Conservation (phyloP, 2,113 vertebrate species). For the Microcebus jonahi region DNA sequence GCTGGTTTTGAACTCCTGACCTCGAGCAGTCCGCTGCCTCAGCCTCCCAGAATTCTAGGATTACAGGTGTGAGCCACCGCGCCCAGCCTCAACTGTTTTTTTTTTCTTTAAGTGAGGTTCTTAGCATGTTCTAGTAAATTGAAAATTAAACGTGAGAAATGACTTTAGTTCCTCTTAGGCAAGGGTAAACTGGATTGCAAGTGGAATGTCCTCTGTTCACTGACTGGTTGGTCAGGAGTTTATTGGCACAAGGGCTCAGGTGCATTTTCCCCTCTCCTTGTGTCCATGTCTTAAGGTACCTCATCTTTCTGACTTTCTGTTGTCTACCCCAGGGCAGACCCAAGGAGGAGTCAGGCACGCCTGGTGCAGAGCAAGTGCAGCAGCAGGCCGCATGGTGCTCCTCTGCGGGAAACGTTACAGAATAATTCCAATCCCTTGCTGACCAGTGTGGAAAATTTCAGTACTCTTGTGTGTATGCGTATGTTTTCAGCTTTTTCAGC, state of each 20-base stretch:
- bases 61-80: no score
- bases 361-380: not conserved
- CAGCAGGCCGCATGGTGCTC: rapidly evolving
- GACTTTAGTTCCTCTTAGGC: not conserved
- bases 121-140: not conserved
- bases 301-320: not conserved
- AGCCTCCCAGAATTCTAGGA: no score
- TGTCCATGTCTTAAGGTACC: not conserved
- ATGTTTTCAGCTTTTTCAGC: not conserved
- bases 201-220: no score
- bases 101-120: not conserved
- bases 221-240: no score
- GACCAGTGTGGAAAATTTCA: not conserved
- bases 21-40: no score
- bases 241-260: not conserved
- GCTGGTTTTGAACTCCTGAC: no score
- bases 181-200: not conserved
- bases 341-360: not conserved
- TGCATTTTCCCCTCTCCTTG: not conserved
- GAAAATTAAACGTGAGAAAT: not conserved
- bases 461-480: no score
- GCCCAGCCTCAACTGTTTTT: not conserved
- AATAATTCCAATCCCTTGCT: no score
- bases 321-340: not conserved
- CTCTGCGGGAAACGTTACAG: not conserved